Evolutionary conservation across 2,113 vertebrate species (phyloP).

Genomic region (Toxostoma redivivum): DNA sequence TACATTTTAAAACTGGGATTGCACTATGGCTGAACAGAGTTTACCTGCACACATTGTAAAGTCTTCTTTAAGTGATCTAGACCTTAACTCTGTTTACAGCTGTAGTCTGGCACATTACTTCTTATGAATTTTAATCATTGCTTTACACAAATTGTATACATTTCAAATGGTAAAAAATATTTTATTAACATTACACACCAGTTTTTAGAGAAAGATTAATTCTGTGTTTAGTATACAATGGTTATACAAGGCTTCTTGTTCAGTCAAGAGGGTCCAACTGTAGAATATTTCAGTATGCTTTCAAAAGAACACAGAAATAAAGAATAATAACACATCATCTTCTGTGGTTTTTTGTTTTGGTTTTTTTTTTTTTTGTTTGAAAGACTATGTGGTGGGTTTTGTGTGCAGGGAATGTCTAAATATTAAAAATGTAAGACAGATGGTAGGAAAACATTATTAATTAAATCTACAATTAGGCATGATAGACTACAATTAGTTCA

Average conservation of each 20-base stretch:
- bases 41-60: not conserved
- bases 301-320: not conserved
- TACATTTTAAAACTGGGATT: not conserved
- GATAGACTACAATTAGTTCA: not conserved
- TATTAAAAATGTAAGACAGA: not conserved
- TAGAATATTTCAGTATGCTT: not conserved
- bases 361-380: not conserved
- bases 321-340: not conserved
- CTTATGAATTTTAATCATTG: not conserved
- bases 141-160: not conserved
- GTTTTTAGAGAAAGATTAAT: not conserved
- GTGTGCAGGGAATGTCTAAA: not conserved
- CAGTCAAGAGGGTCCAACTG: not conserved
- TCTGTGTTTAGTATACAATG: not conserved
- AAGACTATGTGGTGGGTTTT: not conserved
- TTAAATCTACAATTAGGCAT: not conserved
- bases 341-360: not conserved
- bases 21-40: not conserved
- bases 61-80: not conserved
- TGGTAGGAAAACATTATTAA: not conserved
- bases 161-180: not conserved
- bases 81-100: not conserved
- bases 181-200: not conserved
- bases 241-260: not conserved
- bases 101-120: not conserved